Percentiles rank a stretch among this genome's conserved stretches.
These are phyloP conservation scores for Serrognathus titanus DNA, from an alignment of 2,888 invertebrate species.

Conservation along the genomic window DNA sequence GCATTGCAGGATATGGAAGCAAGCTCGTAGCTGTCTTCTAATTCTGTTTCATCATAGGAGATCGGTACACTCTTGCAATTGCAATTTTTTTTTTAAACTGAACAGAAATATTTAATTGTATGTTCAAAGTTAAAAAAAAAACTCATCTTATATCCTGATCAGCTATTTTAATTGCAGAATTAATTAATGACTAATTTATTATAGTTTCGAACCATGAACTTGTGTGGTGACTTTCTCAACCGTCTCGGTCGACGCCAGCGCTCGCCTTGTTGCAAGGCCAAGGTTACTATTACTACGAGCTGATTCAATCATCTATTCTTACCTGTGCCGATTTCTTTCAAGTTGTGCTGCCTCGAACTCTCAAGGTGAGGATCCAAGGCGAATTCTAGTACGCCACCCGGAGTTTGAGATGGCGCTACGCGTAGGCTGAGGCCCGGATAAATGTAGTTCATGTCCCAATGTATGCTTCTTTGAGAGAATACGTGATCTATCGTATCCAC, in stretches of 20 bases:
- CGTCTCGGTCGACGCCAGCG: neutral
- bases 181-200: too few relatives aligned
- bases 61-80: too few relatives aligned
- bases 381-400: conserved; percentile 73
- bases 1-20: too few relatives aligned
- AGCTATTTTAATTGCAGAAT: too few relatives aligned
- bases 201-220: too few relatives aligned
- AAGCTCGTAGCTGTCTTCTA: too few relatives aligned
- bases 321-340: conserved; percentile 65
- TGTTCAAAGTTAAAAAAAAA: too few relatives aligned
- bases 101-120: too few relatives aligned
- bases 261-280: neutral
- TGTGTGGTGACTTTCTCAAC: too few relatives aligned
- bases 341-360: conserved; percentile 50
- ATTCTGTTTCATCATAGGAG: too few relatives aligned
- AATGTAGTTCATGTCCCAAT: conserved; percentile 69
- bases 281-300: neutral
- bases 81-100: too few relatives aligned
- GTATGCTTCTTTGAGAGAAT: conserved; percentile 67
- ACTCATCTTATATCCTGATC: too few relatives aligned
- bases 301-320: conserved; percentile 16
- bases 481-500: conserved; percentile 66
- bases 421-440: conserved; percentile 75
- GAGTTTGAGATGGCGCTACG: conserved; percentile 67
- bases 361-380: conserved; percentile 62